Percentiles rank a stretch among this genome's conserved stretches.
These are phyloP conservation scores for Petrolisthes manimaculis DNA, from an alignment of 2,888 invertebrate species.

Conservation along the genomic window DNA sequence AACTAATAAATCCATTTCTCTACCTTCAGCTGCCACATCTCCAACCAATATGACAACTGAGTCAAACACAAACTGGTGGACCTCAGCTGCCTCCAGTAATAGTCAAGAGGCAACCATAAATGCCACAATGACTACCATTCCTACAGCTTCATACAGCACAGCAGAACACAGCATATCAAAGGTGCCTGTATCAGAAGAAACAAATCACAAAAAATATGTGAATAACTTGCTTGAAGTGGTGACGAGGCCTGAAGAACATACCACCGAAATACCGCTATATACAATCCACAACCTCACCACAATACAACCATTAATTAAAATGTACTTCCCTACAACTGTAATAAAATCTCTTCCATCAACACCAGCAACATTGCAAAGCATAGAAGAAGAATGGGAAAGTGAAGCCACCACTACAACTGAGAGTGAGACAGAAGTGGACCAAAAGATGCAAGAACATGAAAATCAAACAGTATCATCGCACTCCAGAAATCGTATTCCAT, in stretches of 20 bases:
- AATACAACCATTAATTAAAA: background rate
- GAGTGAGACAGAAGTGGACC: background rate
- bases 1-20: too few relatives aligned
- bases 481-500: background rate
- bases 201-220: background rate
- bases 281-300: slow-evolving; percentile 3
- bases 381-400: background rate
- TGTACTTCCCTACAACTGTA: background rate
- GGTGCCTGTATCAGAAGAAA: background rate
- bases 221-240: background rate
- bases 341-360: background rate
- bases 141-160: background rate
- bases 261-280: background rate
- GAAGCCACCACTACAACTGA: background rate
- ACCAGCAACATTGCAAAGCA: too few relatives aligned
- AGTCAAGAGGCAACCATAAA: too few relatives aligned
- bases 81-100: too few relatives aligned
- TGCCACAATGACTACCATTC: too few relatives aligned
- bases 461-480: background rate
- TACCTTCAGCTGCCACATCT: too few relatives aligned
- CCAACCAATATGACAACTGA: too few relatives aligned
- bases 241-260: background rate
- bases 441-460: background rate
- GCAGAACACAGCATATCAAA: background rate
- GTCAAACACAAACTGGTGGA: too few relatives aligned